A percentile compares a stretch with the other conserved stretches of the same genome.
Evolutionary conservation across 1,140 invertebrate species (phyloP).

Genomic region (Drosophila varians): DNA sequence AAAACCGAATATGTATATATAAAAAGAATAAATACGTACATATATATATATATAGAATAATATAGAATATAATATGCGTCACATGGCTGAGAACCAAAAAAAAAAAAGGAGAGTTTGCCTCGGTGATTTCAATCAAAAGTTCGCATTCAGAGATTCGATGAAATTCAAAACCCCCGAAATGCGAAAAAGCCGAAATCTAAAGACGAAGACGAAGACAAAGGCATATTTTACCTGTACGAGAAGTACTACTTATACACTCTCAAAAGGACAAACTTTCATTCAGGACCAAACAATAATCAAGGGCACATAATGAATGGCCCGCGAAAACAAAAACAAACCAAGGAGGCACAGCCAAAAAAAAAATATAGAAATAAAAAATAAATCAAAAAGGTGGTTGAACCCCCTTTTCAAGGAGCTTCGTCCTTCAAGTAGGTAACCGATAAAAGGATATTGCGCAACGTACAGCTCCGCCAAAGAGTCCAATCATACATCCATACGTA

Average conservation of each 20-base stretch:
- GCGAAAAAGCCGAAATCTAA: conserved; percentile 16
- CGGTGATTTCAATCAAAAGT: conserved; percentile 49
- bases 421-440: conserved; percentile 50
- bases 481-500: not conserved
- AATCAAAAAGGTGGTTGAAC: conserved; percentile 71
- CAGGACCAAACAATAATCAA: conserved; percentile 51
- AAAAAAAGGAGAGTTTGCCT: not conserved
- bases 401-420: conserved; percentile 41
- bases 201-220: conserved; percentile 35
- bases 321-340: conserved; percentile 45
- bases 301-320: conserved; percentile 47
- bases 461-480: conserved; percentile 28
- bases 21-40: not conserved
- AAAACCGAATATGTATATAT: not conserved
- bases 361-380: conserved; percentile 12
- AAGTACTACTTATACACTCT: conserved; percentile 19
- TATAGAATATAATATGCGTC: conserved; percentile 24
- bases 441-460: conserved; percentile 8
- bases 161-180: conserved; percentile 61
- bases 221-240: conserved; percentile 36
- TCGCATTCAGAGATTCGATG: conserved; percentile 35
- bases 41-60: conserved; percentile 7
- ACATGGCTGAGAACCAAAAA: conserved; percentile 20
- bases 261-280: conserved; percentile 72
- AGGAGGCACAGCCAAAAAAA: too few relatives aligned